phyloP scores from a whole-genome alignment of 2,113 vertebrate genomes.

The Pao palembangensis region DNA sequence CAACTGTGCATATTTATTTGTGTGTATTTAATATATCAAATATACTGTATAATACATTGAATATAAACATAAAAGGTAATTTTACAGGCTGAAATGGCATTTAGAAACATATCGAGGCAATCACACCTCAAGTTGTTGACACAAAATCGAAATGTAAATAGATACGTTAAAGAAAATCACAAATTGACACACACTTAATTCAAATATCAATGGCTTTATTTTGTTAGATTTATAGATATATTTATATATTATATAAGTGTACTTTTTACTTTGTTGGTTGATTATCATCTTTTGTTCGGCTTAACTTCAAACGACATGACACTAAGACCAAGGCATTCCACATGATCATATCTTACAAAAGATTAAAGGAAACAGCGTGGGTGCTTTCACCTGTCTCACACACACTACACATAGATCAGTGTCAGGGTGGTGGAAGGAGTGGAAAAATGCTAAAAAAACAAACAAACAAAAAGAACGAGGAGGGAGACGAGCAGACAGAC shows the following conservation, averaged over 20 bases:
- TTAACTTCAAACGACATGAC: conserved; percentile 78
- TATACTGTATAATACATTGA: background rate
- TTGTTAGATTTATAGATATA: conserved; percentile 67
- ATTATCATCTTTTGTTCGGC: conserved; percentile 77
- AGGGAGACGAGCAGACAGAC: conserved; percentile 59
- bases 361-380: conserved; percentile 66
- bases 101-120: too few relatives aligned
- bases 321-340: conserved; percentile 81
- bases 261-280: conserved; percentile 76
- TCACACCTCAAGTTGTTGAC: background rate
- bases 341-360: conserved; percentile 80
- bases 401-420: conserved; percentile 44
- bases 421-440: conserved; percentile 49
- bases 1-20: too few relatives aligned
- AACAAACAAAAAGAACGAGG: conserved; percentile 1
- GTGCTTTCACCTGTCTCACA: conserved; percentile 46
- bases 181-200: conserved; percentile 59
- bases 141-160: background rate
- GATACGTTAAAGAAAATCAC: conserved; percentile 26
- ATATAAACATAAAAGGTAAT: background rate
- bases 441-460: conserved; percentile 46
- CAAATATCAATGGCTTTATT: conserved; percentile 83
- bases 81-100: too few relatives aligned
- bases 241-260: conserved; percentile 73
- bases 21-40: background rate